Evolutionary conservation across 2,888 invertebrate species (phyloP).

Genomic region (Eumacrocentrus americanus): DNA sequence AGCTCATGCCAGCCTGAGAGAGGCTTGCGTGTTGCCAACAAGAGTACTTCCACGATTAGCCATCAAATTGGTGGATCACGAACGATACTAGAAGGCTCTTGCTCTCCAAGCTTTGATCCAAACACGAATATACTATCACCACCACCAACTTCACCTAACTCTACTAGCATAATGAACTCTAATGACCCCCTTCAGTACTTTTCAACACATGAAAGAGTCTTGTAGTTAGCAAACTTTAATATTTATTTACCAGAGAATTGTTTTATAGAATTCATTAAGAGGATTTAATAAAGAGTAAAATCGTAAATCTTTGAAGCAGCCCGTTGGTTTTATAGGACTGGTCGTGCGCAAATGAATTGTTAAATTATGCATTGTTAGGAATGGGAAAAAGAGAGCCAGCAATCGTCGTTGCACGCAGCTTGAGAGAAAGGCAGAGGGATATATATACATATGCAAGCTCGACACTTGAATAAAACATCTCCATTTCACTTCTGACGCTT

Average conservation of each 20-base stretch:
- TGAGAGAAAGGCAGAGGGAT: neutral
- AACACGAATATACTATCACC: neutral
- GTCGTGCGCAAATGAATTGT: slow-evolving; percentile 38
- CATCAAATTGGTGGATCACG: slow-evolving; percentile 10
- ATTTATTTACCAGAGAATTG: no score
- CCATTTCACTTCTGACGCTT: slow-evolving; percentile 19
- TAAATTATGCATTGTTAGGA: slow-evolving; percentile 47
- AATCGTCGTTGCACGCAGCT: slow-evolving; percentile 2
- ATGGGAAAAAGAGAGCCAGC: neutral
- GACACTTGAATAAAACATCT: slow-evolving; percentile 31
- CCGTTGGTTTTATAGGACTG: neutral
- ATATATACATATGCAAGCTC: slow-evolving; percentile 14
- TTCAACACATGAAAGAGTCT: no score
- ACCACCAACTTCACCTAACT: neutral
- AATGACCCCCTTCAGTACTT: no score
- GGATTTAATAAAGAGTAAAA: neutral
- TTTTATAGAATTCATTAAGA: neutral
- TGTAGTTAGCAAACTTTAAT: no score
- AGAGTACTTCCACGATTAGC: neutral
- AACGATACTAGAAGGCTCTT: no score
- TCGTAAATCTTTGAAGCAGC: slow-evolving; percentile 7
- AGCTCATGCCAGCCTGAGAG: neutral
- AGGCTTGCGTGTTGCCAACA: neutral
- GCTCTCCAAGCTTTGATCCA: no score
- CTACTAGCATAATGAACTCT: neutral